Evolutionary conservation across 2,888 invertebrate species (phyloP).

Genomic region (Rotaria macrura): DNA sequence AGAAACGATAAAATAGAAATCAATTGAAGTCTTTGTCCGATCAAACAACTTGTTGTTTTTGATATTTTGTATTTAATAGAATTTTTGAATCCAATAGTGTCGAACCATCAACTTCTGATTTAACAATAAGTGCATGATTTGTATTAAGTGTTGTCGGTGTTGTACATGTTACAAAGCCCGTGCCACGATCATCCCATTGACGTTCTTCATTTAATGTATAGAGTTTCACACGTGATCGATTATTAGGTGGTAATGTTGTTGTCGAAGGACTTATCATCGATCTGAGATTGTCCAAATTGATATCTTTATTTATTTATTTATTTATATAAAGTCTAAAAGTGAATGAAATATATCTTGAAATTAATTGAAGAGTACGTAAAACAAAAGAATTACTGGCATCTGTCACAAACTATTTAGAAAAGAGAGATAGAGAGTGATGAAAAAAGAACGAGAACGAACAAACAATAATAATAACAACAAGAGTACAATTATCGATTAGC

Average conservation of each 20-base stretch:
- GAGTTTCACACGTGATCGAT: slow-evolving; percentile 64
- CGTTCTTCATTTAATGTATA: slow-evolving; percentile 96
- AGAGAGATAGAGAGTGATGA: neutral
- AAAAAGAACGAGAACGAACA: neutral
- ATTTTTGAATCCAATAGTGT: slow-evolving; percentile 92
- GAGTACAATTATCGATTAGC: neutral
- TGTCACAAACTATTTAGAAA: neutral
- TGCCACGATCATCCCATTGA: slow-evolving; percentile 98
- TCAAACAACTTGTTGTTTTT: slow-evolving; percentile 75
- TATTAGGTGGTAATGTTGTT: neutral
- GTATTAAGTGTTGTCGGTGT: neutral
- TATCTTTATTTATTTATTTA: no score
- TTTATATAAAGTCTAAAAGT: neutral
- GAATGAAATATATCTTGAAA: neutral
- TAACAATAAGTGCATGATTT: slow-evolving; percentile 61
- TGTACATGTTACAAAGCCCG: slow-evolving; percentile 86
- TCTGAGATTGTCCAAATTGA: neutral
- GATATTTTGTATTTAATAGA: slow-evolving; percentile 92
- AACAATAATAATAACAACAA: slow-evolving; percentile 12
- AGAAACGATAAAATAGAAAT: neutral
- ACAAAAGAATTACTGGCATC: neutral
- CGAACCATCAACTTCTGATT: slow-evolving; percentile 89
- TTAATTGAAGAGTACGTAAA: neutral
- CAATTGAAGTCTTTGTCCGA: no score
- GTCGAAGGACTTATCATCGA: slow-evolving; percentile 12